phyloP scores from a whole-genome alignment of 2,888 invertebrate species.

The Halictus ligatus region DNA sequence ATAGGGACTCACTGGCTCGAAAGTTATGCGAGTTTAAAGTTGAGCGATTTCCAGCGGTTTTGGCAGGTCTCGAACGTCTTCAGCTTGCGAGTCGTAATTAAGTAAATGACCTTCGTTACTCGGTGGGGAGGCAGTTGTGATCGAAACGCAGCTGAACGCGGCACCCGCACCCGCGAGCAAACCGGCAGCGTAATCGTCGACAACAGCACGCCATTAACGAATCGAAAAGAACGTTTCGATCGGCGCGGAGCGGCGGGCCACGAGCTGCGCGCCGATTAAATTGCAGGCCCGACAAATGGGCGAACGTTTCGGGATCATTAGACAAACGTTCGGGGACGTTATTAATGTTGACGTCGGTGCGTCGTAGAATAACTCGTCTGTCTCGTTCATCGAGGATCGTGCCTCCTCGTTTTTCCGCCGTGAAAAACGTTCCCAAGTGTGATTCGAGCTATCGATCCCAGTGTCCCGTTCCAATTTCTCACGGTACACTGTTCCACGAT shows the following conservation, averaged over 20 bases:
- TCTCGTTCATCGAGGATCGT: slow-evolving; percentile 49
- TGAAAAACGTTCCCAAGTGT: slow-evolving; percentile 55
- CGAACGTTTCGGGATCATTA: slow-evolving; percentile 66
- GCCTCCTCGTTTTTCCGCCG: slow-evolving; percentile 50
- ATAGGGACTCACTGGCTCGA: no score
- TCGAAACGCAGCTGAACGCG: neutral
- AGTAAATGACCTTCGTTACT: neutral
- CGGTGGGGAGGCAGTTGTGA: neutral
- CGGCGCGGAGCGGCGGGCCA: neutral
- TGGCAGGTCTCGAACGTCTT: neutral
- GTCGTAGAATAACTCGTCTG: slow-evolving; percentile 56
- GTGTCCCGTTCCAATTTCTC: slow-evolving; percentile 46
- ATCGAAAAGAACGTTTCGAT: slow-evolving; percentile 50
- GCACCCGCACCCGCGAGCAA: neutral
- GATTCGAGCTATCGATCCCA: slow-evolving; percentile 57
- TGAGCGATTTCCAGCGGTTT: no score
- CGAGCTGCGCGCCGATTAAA: slow-evolving; percentile 58
- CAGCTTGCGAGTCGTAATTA: neutral
- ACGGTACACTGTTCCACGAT: slow-evolving; percentile 41
- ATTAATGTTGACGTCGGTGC: slow-evolving; percentile 67
- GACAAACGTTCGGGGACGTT: slow-evolving; percentile 62
- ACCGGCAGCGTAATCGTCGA: slow-evolving; percentile 28
- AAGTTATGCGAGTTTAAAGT: no score
- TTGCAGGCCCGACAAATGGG: slow-evolving; percentile 59
- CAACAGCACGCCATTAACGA: slow-evolving; percentile 51